Percentiles rank a stretch among this genome's conserved stretches.
Evolutionary conservation across 2,888 invertebrate species (phyloP).

Genomic region (Plagiodera versicolora): DNA sequence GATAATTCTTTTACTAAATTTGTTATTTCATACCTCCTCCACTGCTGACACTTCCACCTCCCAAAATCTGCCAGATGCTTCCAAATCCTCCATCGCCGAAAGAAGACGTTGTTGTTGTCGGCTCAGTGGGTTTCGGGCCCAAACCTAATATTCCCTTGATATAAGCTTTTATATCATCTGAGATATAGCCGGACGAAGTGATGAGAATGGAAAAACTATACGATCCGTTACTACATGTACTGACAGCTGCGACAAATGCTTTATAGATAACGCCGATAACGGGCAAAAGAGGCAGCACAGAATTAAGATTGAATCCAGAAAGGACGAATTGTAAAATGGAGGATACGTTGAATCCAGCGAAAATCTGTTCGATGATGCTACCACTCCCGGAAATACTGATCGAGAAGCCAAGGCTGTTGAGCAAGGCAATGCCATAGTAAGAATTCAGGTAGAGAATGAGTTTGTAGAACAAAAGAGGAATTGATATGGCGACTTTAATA

Average conservation of each 20-base stretch:
- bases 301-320: slow-evolving; percentile 12
- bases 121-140: slow-evolving; percentile 4
- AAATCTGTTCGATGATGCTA: slow-evolving; percentile 10
- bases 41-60: background rate
- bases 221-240: slow-evolving; percentile 10
- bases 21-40: background rate
- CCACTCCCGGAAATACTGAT: slow-evolving; percentile 5
- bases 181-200: background rate
- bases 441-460: slow-evolving; percentile 21
- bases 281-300: slow-evolving; percentile 21
- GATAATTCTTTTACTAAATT: no score
- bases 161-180: slow-evolving; percentile 6
- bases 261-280: slow-evolving; percentile 19
- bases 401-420: slow-evolving; percentile 19
- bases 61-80: background rate
- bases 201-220: slow-evolving; percentile 13
- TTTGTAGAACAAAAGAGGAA: slow-evolving; percentile 21
- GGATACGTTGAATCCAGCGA: slow-evolving; percentile 15
- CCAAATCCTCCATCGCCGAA: background rate
- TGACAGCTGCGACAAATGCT: slow-evolving; percentile 16
- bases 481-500: slow-evolving; percentile 19
- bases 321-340: slow-evolving; percentile 12
- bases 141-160: slow-evolving; percentile 12
- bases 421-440: slow-evolving; percentile 18
- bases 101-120: slow-evolving; percentile 1